Evolutionary conservation across 2,113 vertebrate genomes (phyloP).

Genomic region (Neotoma lepida): DNA sequence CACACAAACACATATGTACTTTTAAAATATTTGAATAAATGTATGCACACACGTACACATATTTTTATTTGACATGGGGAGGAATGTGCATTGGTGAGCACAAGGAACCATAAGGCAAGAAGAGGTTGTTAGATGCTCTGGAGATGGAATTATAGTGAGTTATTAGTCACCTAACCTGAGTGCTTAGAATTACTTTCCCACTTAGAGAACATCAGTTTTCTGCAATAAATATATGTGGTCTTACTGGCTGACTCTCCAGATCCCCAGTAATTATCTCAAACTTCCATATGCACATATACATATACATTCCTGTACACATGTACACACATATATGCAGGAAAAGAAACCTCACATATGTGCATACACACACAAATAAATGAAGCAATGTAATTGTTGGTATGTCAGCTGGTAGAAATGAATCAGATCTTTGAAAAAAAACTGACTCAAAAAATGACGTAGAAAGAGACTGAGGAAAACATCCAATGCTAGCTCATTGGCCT

Average conservation of each 20-base stretch:
- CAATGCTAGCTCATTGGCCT: not conserved
- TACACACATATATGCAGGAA: not conserved
- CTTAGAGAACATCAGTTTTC: not conserved
- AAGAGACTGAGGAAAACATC: not conserved
- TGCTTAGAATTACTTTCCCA: no score
- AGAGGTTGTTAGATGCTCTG: no score
- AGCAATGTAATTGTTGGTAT: not conserved
- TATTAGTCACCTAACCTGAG: no score
- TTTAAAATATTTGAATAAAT: no score
- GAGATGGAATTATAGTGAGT: no score
- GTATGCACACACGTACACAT: no score
- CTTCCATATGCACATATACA: not conserved
- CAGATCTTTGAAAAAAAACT: no score
- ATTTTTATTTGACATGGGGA: no score
- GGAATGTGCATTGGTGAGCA: no score
- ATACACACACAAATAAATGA: not conserved
- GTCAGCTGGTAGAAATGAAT: not conserved
- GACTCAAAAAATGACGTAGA: not conserved
- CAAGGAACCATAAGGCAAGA: no score
- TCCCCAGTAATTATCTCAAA: not conserved
- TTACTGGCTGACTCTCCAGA: no score
- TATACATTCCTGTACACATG: not conserved
- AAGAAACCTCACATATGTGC: not conserved
- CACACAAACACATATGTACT: not conserved
- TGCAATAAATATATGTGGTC: no score